Base-by-base conservation (phyloP, 2,888 invertebrate genomes). In the Ceratothoa steindachneri region DNA sequence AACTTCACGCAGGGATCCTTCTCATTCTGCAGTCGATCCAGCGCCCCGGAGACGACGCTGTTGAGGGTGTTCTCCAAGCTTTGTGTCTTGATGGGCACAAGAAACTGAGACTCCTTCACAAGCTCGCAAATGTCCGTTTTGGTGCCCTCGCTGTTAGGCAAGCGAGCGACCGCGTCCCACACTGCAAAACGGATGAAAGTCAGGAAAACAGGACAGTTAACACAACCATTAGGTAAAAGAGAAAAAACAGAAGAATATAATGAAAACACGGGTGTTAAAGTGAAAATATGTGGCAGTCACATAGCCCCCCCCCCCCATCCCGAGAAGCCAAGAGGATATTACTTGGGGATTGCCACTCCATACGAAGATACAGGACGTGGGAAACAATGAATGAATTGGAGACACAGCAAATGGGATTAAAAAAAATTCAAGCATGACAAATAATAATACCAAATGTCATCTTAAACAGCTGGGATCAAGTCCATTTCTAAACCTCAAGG, bases 111-210 rank as follows among this genome's bases (percentile, higher is more conserved):
- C 82, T 91, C 91, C 81, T 90, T 91, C 70, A 97, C 86, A 77
- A 97, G 86, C 82, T 93, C 93, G 82, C 95, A 92, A 72, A 97
- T 93, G 82, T 97, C 95, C 0, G 92, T 91, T 0, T 95, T 86
- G 0, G 95, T 94, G 15, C 95, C 97, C 86, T 96, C 95, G 0
- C 97, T 96, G 84, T 96, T 96, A 0, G 97, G 97, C 81, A 97
- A 86, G 24, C 97, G 87, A 0, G 97, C 95, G 0, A 95, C 92
- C 0, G 97, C 94, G 86, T 97, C 97, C 41, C 96, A 87, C n/a
- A 97, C 94, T 77, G 60, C 1, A 69, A 30, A 51, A 22, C 2
- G 30, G 24, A 12, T 1, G 12, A 29, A n/a, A 12, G 84, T 74
- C 31, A 82, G 81, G 31, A 53, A 72, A 28, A 24, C 31, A 60